Evolutionary conservation across 2,888 invertebrate species (phyloP), one percentile per base, ranked within the genome.

Genomic region (Shargacucullia verbasci): DNA sequence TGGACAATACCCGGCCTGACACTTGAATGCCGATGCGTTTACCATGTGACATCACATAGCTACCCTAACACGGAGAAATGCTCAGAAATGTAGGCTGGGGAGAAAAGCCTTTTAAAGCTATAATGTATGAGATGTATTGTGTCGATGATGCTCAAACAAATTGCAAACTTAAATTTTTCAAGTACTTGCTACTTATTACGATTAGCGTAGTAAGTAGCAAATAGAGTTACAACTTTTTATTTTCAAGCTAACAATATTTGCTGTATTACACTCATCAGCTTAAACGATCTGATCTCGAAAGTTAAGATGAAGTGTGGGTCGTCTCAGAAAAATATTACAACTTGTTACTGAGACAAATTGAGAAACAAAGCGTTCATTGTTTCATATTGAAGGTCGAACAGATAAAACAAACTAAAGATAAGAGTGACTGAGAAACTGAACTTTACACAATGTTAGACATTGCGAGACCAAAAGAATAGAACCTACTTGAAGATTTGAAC

Each of bases 1-100:
- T 84, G 88, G 87, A 91, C 90, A 91, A 92, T 92, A 89, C 89
- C 81, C 67, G 62, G 79, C 74, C 72, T 89, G 89, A 89, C 90
- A 90, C 82, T 86, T 90, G 89, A 91, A 92, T 92, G 83, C 89
- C 85, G 82, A 85, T 84, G 86, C 87, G 80, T 87, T 88, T 82
- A 83, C 85, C 83, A 82, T 83, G 79, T 80, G 85, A 84, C 85
- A 71, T 73, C 72, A 67, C 72, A 68, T 71, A 67, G 78, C 70
- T 73, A 72, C 62, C 70, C 66, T 48, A 78, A 63, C 74, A 69
- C 60, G 76, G 70, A 60, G 56, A 59, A 60, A 20, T 46, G 57
- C 31, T 55, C 54, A 53, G 73, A 76, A 68, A 77, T 78, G 70
- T 75, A 70, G 75, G 58, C 66, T 75, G 64, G 37, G 50, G 48